phyloP scores from a whole-genome alignment of 2,797 vertebrate species.

The Dendrocincla tyrannina region DNA sequence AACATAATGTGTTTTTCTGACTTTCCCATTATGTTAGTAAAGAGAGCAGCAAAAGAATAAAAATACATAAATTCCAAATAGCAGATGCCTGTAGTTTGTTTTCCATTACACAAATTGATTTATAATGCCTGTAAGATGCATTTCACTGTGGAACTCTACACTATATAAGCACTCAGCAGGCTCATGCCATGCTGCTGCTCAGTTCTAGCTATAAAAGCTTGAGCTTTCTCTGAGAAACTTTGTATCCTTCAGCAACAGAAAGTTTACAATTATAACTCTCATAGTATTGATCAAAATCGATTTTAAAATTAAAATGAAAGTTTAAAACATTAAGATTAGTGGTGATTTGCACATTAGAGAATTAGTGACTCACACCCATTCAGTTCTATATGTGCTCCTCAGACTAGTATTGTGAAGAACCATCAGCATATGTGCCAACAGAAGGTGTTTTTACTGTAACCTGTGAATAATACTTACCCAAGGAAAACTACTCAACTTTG shows the following conservation, averaged over 20 bases:
- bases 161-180: not conserved
- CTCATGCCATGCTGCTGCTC: not conserved
- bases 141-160: not conserved
- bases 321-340: not conserved
- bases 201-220: not conserved
- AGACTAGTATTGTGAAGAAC: not conserved
- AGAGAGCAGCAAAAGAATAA: slow-evolving; percentile 4
- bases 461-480: not conserved
- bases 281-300: not conserved
- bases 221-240: not conserved
- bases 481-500: not conserved
- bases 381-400: not conserved
- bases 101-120: slow-evolving; percentile 42
- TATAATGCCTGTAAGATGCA: slow-evolving; percentile 24
- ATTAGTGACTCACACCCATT: rapidly evolving
- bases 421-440: not conserved
- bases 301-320: not conserved
- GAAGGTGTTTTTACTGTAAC: not conserved
- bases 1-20: not conserved
- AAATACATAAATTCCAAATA: slow-evolving; percentile 13
- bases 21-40: not conserved
- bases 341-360: not conserved
- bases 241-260: not conserved
- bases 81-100: slow-evolving; percentile 9
- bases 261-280: not conserved